Evolutionary conservation across 2,888 invertebrate species (phyloP).

Genomic region (Sphecodes monilicornis): DNA sequence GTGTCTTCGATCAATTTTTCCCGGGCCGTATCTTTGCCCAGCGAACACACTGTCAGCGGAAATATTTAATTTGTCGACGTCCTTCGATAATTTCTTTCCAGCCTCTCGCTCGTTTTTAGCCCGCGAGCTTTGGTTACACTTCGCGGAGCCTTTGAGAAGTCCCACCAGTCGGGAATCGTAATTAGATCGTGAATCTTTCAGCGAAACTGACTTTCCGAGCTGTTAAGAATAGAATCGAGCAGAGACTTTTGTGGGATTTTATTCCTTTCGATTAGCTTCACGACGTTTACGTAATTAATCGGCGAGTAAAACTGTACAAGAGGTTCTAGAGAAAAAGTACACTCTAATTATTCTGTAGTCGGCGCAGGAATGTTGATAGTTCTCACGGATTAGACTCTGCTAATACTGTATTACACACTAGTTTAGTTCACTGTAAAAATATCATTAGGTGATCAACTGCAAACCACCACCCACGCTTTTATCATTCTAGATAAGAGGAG

Average conservation of each 20-base stretch:
- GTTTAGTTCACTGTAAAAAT: not conserved
- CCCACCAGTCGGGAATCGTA: not conserved
- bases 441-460: too few relatives aligned
- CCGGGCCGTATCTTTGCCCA: not conserved
- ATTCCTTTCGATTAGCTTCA: not conserved
- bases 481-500: not conserved
- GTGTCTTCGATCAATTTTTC: not conserved
- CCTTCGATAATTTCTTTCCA: not conserved
- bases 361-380: not conserved
- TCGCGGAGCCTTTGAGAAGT: not conserved
- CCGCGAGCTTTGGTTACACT: not conserved
- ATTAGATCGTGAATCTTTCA: not conserved
- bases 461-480: not conserved
- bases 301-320: not conserved
- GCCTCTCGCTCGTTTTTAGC: not conserved
- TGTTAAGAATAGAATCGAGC: not conserved
- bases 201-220: not conserved
- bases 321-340: not conserved
- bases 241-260: not conserved
- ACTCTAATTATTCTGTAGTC: not conserved
- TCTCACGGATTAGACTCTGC: not conserved
- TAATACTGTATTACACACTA: not conserved
- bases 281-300: not conserved
- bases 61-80: conserved; percentile 6
- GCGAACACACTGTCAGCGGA: not conserved